phyloP scores from a whole-genome alignment of 2,888 invertebrate species.

The Panorpa germanica region DNA sequence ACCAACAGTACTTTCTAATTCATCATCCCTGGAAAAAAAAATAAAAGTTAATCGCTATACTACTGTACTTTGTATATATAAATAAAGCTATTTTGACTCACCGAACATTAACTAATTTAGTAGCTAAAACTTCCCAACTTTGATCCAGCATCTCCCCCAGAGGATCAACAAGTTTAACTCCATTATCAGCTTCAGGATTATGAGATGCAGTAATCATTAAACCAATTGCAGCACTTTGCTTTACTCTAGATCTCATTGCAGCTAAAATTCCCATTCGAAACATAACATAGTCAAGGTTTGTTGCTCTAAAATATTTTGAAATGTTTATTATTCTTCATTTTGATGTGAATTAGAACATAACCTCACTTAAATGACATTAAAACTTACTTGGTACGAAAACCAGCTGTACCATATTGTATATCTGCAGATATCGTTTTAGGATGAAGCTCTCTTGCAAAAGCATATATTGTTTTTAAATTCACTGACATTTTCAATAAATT shows the following conservation, averaged over 20 bases:
- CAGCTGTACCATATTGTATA: conserved; percentile 71
- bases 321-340: conserved; percentile 6
- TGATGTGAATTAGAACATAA: conserved; percentile 3
- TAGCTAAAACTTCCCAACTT: conserved; percentile 83
- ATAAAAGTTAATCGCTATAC: too few relatives aligned
- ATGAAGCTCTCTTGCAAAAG: conserved; percentile 62
- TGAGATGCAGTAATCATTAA: conserved; percentile 99
- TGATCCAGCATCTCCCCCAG: conserved; percentile 90
- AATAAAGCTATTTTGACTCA: conserved; percentile 22
- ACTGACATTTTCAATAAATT: conserved; percentile 19
- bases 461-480: conserved; percentile 47
- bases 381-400: conserved; percentile 63
- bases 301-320: conserved; percentile 38
- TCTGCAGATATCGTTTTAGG: conserved; percentile 42
- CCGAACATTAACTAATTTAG: conserved; percentile 68
- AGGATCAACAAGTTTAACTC: conserved; percentile 91
- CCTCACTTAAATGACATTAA: conserved; percentile 8
- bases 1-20: conserved; percentile 44
- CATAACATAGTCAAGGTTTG: conserved; percentile 72
- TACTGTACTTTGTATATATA: too few relatives aligned
- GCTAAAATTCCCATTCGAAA: conserved; percentile 90
- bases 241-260: conserved; percentile 65
- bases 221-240: conserved; percentile 75
- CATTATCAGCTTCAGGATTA: conserved; percentile 91
- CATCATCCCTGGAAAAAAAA: conserved; percentile 38